Conservation (phyloP, 2,888 invertebrate species). For the Agrotis segetum region DNA sequence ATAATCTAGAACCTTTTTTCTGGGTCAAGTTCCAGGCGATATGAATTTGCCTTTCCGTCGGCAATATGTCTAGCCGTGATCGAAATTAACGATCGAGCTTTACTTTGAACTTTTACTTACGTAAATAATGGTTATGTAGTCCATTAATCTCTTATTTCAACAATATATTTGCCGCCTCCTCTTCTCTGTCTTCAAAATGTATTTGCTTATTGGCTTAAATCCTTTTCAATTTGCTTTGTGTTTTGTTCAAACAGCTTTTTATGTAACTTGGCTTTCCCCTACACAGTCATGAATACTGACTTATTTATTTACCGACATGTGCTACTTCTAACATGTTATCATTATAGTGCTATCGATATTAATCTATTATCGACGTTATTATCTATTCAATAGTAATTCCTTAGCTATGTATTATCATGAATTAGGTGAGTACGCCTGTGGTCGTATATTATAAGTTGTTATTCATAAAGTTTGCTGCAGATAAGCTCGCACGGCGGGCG, state of each 20-base stretch:
- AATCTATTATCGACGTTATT: slow-evolving; percentile 65
- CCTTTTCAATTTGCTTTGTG: slow-evolving; percentile 9
- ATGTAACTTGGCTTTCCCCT: slow-evolving; percentile 1
- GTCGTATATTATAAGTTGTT: slow-evolving; percentile 58
- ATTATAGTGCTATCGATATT: slow-evolving; percentile 60
- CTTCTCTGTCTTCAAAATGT: background rate
- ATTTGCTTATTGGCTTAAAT: slow-evolving; percentile 17
- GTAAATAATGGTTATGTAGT: background rate
- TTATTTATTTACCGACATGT: slow-evolving; percentile 22
- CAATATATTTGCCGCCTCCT: background rate
- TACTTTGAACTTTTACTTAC: slow-evolving; percentile 21
- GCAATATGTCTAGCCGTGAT: slow-evolving; percentile 40
- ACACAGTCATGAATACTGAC: slow-evolving; percentile 13
- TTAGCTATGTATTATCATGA: slow-evolving; percentile 62
- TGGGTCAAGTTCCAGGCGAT: slow-evolving; percentile 45
- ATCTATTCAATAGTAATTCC: slow-evolving; percentile 69
- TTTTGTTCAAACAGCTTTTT: slow-evolving; percentile 16
- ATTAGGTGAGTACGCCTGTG: slow-evolving; percentile 51
- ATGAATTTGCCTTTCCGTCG: slow-evolving; percentile 46
- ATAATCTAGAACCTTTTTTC: slow-evolving; percentile 42
- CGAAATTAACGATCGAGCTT: slow-evolving; percentile 48
- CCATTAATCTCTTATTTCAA: background rate
- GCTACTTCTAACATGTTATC: slow-evolving; percentile 55
- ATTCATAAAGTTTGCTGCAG: slow-evolving; percentile 58
- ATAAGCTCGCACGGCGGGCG: slow-evolving; percentile 35